Evolutionary conservation across 2,888 invertebrate genomes (phyloP), one percentile per base, ranked within the genome.

Genomic region (Elgonia sp.): DNA sequence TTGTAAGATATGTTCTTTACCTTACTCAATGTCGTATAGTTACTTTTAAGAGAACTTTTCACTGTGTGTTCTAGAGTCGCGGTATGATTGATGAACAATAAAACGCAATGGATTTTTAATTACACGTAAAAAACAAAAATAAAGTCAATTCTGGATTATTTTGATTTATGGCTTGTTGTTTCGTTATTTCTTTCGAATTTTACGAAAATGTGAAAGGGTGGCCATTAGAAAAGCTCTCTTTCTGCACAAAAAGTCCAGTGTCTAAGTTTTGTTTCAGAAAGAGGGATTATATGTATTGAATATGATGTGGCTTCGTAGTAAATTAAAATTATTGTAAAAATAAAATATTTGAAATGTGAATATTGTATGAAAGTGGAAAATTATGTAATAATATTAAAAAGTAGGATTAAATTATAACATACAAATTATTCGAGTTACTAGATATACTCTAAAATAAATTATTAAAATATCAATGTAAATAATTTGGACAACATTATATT

Each of bases 81-180:
- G 29, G 5, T 46, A 16, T 46, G 60, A 60, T 60, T 73, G 29
- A 57, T 60, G 42, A 16, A 75, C 46, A 50, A 65, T 76, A 65
- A 63, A 76, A 62, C n/a, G 40, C 21, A 40, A 77, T 77, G 65
- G 76, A 63, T 65, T 65, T 77, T 77, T 63, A 65, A 77, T 77
- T 77, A 46, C 62, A 12, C 55, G 63, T 67, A 79, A 67, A 29
- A 77, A 67, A 42, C 37, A 10, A 40, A 67, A 79, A 79, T 67
- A 42, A 67, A 57, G 65, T 67, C 29, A 29, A 67, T 79, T 55
- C 18, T 40, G 18, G 57, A 79, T 67, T 55, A 57, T 63, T 79
- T 79, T 79, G 67, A 67, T 79, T 79, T 79, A 79, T 79, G 67
- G 42, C 67, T 67, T 67, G 67, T 67, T 77, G 60, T 69, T 79